These are phyloP conservation scores for Acrocephalus scirpaceus DNA, from an alignment of 2,797 vertebrate species.

Conservation along the genomic window DNA sequence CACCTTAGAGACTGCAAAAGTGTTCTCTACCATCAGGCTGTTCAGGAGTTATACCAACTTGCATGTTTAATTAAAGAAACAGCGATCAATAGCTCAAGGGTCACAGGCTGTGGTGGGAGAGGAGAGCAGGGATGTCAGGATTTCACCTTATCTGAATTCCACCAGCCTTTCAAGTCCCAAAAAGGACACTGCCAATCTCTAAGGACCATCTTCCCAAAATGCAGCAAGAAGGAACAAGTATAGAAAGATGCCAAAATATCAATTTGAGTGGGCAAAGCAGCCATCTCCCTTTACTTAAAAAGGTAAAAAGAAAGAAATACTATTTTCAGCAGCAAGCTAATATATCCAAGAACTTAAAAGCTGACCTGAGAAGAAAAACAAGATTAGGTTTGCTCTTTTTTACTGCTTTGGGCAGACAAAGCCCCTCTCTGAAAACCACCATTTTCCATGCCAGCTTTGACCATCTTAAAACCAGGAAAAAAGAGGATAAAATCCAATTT, in stretches of 20 bases:
- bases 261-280: neutral
- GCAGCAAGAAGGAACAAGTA: neutral
- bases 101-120: neutral
- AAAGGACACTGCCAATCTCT: neutral
- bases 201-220: neutral
- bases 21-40: neutral
- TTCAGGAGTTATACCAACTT: neutral
- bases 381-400: conserved; percentile 27
- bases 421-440: conserved; percentile 14
- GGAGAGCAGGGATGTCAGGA: neutral
- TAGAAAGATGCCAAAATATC: neutral
- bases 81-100: neutral
- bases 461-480: conserved; percentile 33
- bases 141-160: accelerated
- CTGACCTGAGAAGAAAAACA: conserved; percentile 27
- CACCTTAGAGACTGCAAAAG: neutral
- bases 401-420: conserved; percentile 29
- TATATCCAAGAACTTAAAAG: conserved; percentile 3
- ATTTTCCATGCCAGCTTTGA: conserved; percentile 51
- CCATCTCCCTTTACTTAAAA: neutral
- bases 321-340: neutral
- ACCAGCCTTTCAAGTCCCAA: accelerated
- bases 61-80: neutral
- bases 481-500: conserved; percentile 42
- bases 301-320: neutral